phyloP scores from a whole-genome alignment of 2,113 vertebrate species.

The Harpagus bidentatus region DNA sequence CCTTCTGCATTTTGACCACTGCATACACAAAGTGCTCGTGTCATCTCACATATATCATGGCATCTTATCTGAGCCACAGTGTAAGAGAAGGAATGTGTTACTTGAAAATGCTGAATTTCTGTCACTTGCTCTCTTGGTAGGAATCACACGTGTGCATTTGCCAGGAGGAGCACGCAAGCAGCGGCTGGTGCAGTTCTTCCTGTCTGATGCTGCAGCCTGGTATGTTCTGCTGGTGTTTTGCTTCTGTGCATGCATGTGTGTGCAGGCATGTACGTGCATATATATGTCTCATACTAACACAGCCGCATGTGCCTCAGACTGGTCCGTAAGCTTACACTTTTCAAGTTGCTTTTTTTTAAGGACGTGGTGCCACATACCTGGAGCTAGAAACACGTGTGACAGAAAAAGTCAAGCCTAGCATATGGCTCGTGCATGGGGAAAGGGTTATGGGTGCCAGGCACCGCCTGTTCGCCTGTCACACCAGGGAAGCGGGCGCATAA shows the following conservation, averaged over 20 bases:
- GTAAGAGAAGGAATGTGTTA: not conserved
- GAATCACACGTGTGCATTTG: accelerated
- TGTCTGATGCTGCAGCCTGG: not conserved
- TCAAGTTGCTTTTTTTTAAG: not conserved
- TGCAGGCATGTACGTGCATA: accelerated
- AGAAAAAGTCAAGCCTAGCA: not conserved
- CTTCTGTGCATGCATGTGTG: not conserved
- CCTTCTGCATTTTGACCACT: not conserved
- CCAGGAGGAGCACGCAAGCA: accelerated
- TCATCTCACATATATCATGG: not conserved
- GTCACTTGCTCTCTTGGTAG: not conserved
- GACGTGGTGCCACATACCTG: not conserved
- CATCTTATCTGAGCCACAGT: not conserved
- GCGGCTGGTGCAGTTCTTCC: not conserved
- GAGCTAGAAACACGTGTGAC: not conserved
- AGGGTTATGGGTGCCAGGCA: not conserved
- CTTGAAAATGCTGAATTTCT: not conserved
- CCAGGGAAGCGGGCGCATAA: not conserved
- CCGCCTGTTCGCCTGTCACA: not conserved
- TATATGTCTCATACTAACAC: not conserved
- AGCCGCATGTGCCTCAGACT: not conserved
- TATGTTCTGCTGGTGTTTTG: not conserved
- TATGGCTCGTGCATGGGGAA: accelerated
- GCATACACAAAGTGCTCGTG: not conserved
- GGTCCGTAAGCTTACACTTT: not conserved